Conservation (phyloP, 2,113 vertebrate genomes). For the Charina bottae region DNA sequence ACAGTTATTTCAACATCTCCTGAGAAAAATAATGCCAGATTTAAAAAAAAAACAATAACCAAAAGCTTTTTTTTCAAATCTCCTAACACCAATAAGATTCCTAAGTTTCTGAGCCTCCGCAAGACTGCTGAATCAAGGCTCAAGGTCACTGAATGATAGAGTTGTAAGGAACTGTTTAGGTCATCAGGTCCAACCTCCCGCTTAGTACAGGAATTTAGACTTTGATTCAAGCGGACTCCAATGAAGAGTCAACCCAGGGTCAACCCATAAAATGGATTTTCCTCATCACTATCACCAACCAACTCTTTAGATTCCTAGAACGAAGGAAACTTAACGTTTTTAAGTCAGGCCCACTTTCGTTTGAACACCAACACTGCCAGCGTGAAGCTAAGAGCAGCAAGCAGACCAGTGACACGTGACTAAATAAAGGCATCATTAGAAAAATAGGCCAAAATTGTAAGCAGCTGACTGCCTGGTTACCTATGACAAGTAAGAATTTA, state of each 20-base stretch:
- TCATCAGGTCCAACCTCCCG: neutral
- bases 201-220: neutral
- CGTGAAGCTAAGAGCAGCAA: neutral
- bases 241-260: neutral
- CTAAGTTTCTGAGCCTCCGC: neutral
- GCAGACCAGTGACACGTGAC: neutral
- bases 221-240: neutral
- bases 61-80: neutral
- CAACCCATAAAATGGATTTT: neutral
- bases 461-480: neutral
- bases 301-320: neutral
- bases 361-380: neutral
- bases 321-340: neutral
- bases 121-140: neutral
- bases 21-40: neutral
- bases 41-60: neutral
- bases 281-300: neutral
- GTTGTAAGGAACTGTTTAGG: neutral
- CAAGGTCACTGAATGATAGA: neutral
- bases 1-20: neutral
- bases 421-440: neutral
- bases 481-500: slow-evolving; percentile 6
- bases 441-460: neutral
- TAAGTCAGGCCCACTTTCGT: neutral
- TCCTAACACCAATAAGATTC: neutral